These are phyloP conservation scores for Rhynchonycteris naso DNA, from an alignment of 2,797 vertebrate genomes.

Conservation along the genomic window DNA sequence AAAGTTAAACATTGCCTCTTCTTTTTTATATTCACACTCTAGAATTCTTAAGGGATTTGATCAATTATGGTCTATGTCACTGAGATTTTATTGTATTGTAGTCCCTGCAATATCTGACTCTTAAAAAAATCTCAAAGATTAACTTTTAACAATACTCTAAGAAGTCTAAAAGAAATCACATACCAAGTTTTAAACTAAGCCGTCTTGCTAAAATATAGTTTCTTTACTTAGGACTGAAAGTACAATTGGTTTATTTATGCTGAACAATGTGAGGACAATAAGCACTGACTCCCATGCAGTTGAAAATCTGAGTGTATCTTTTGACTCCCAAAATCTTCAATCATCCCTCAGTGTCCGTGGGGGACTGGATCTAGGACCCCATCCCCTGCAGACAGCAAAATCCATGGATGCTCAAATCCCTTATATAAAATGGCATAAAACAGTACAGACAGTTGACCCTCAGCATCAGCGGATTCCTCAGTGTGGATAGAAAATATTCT, in stretches of 20 bases:
- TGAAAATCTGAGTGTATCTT: not conserved
- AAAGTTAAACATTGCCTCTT: not conserved
- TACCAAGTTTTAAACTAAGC: not conserved
- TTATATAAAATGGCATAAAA: not conserved
- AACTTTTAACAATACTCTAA: not conserved
- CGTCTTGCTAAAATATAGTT: not conserved
- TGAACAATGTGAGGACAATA: not conserved
- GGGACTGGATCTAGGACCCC: not conserved
- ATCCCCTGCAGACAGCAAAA: not conserved
- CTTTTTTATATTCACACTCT: not conserved
- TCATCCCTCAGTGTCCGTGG: not conserved
- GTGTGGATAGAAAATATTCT: not conserved
- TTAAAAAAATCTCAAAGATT: slow-evolving; percentile 27
- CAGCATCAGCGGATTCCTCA: not conserved
- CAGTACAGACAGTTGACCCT: not conserved
- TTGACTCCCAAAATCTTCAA: not conserved
- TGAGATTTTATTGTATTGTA: not conserved
- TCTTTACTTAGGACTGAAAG: slow-evolving; percentile 6
- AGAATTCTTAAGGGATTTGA: not conserved
- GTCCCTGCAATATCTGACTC: not conserved
- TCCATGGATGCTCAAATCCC: not conserved
- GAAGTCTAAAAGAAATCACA: slow-evolving; percentile 44
- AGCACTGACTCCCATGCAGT: not conserved
- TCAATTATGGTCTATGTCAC: not conserved
- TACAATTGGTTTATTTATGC: not conserved